phyloP scores from a whole-genome alignment of 2,113 vertebrate genomes.

The Neodon shergylaensis region DNA sequence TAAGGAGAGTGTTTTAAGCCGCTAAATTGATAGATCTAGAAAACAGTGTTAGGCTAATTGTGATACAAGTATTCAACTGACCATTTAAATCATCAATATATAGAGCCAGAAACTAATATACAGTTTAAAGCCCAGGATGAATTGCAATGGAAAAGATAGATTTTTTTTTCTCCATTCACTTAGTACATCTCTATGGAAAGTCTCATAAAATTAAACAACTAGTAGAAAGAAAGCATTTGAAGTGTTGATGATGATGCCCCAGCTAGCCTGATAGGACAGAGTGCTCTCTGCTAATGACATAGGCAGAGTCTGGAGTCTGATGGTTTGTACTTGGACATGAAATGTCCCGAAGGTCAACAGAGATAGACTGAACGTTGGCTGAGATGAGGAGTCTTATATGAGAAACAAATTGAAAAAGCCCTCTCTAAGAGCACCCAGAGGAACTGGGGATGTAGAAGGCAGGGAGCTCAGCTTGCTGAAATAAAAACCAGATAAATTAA shows the following conservation, averaged over 20 bases:
- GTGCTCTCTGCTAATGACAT: not conserved
- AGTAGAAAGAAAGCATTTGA: not conserved
- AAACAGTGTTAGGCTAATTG: not conserved
- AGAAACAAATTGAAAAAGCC: not conserved
- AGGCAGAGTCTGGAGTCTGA: not conserved
- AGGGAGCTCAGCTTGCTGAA: not conserved
- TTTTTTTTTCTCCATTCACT: not conserved
- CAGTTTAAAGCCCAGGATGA: not conserved
- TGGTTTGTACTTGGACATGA: not conserved
- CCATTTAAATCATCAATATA: not conserved
- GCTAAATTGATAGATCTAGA: not conserved
- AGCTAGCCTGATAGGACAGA: not conserved
- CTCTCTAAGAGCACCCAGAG: not conserved
- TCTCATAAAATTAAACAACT: not conserved
- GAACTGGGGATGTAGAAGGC: not conserved
- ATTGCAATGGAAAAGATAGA: not conserved
- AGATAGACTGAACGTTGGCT: not conserved
- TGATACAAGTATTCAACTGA: not conserved
- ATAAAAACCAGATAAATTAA: not conserved
- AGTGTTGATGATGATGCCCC: not conserved
- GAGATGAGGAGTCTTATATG: too few species aligned
- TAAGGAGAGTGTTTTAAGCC: not conserved
- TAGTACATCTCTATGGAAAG: too few species aligned
- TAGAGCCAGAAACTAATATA: not conserved
- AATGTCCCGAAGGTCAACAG: not conserved